phyloP scores from a whole-genome alignment of 1,140 invertebrate species.

The Drosophila nigromelanica region DNA sequence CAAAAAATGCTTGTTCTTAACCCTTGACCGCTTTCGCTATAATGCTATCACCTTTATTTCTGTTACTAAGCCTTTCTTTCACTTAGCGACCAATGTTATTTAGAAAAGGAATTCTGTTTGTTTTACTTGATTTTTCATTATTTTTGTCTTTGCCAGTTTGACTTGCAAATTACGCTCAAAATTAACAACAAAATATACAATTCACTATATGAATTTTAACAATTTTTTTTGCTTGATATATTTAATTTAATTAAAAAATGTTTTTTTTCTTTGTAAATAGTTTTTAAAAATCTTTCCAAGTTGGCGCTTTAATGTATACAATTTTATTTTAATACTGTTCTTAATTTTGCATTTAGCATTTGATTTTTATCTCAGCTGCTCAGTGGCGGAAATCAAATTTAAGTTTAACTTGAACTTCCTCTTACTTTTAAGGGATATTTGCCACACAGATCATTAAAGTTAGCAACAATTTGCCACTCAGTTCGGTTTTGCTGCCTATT shows the following conservation, averaged over 20 bases:
- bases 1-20: conserved; percentile 44
- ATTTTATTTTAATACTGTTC: conserved; percentile 55
- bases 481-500: conserved; percentile 45
- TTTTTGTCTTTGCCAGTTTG: conserved; percentile 3
- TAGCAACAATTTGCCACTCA: conserved; percentile 77
- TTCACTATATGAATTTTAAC: conserved; percentile 41
- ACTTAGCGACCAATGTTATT: conserved; percentile 18
- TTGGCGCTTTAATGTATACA: conserved; percentile 42
- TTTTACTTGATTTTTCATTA: conserved; percentile 42
- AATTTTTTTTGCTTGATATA: conserved; percentile 30
- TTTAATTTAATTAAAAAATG: conserved; percentile 33
- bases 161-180: conserved; percentile 61
- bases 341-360: conserved; percentile 36
- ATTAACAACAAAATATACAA: conserved; percentile 63
- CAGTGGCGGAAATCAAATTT: conserved; percentile 26
- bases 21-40: conserved; percentile 42
- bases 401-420: conserved; percentile 45
- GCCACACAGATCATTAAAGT: conserved; percentile 40
- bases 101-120: neutral
- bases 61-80: conserved; percentile 16
- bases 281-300: conserved; percentile 40
- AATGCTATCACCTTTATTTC: conserved; percentile 62
- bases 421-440: conserved; percentile 9
- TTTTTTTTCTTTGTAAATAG: conserved; percentile 50
- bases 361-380: conserved; percentile 30